Base-by-base conservation (phyloP, 2,888 invertebrate genomes). In the Oasisia sp. region DNA sequence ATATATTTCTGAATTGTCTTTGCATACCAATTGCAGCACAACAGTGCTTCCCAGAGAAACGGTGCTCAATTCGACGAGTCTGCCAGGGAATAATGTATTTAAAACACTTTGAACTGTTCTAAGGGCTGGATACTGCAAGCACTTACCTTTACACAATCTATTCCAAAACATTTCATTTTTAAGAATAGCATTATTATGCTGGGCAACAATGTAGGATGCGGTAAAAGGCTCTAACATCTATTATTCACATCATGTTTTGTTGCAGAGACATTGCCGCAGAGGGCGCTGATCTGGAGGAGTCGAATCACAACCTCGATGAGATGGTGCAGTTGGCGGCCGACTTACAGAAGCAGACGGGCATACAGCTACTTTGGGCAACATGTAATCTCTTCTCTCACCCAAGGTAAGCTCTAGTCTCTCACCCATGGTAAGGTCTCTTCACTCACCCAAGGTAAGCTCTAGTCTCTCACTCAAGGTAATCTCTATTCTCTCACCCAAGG, bases 361-460 rank as follows among this genome's bases (percentile, higher is more conserved):
- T 97, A 90, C 97, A 97, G 95, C 95, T 97, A 91, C 95, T 97
- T 92, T 97, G 97, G 97, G 96, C 97, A 3, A 97, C 97, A 0
- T 97, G 97, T 12, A 97, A 97, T 94, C 95, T 97, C 92, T 97
- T 97, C 95, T 97, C 97, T 4, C 96, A 97, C 95, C 96, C 97
- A 0, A 97, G 97, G 97, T 97, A 94, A 45, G 89, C 12, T 56
- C 11, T 56, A 9, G 4, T 38, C 38, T 38, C 97, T 4, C 96
- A 97, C 95, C 96, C 97, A 0, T 97, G 97, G 38, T 38, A 38
- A 38, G 38, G 2, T 94, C 95, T 97, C 92, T 97, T 97, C 95
- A 97, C 97, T 4, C 96, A 97, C 95, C 96, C 97, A 0, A 97
- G 97, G 97, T 12, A 97, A 97, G 94, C 95, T 97, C 92, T 97